Evolutionary conservation across 30 jellyfish, hydroid and myxozoan genomes (phyloP).

Genomic region (Catostylus mosaicus): DNA sequence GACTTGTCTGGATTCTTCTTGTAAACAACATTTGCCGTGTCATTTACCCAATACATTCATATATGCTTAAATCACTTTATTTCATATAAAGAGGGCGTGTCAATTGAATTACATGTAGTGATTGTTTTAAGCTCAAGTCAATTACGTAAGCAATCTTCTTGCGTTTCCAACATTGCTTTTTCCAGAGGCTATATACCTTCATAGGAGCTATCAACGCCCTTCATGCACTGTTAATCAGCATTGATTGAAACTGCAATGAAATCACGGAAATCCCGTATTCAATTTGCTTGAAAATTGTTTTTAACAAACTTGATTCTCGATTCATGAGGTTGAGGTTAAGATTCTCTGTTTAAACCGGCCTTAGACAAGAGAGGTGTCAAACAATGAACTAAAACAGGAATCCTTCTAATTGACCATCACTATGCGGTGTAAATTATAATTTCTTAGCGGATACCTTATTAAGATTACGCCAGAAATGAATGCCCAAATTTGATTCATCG

Average conservation of each 20-base stretch:
- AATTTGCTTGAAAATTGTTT: constrained; percentile 19
- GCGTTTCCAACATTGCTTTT: too few species aligned
- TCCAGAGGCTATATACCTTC: too few species aligned
- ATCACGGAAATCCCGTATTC: neutral
- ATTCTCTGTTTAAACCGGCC: constrained; percentile 27
- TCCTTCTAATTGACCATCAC: constrained; percentile 69
- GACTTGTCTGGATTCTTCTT: too few species aligned
- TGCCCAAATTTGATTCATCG: constrained; percentile 47
- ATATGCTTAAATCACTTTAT: too few species aligned
- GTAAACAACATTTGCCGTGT: too few species aligned
- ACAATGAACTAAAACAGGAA: constrained; percentile 65
- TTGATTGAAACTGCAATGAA: neutral
- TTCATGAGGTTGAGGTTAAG: constrained; percentile 47
- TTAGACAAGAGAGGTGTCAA: constrained; percentile 61
- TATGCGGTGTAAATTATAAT: constrained; percentile 71
- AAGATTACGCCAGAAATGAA: constrained; percentile 54
- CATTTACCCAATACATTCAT: too few species aligned
- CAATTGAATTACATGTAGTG: too few species aligned
- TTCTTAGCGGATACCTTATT: constrained; percentile 74
- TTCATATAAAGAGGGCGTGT: too few species aligned
- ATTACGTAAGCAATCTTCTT: too few species aligned
- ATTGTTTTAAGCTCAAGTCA: too few species aligned
- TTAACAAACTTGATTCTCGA: constrained; percentile 29
- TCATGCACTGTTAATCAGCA: neutral
- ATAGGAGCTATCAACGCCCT: too few species aligned